These are phyloP conservation scores for Drosophila micromelanica DNA, from an alignment of 1,140 invertebrate species.

Conservation along the genomic window DNA sequence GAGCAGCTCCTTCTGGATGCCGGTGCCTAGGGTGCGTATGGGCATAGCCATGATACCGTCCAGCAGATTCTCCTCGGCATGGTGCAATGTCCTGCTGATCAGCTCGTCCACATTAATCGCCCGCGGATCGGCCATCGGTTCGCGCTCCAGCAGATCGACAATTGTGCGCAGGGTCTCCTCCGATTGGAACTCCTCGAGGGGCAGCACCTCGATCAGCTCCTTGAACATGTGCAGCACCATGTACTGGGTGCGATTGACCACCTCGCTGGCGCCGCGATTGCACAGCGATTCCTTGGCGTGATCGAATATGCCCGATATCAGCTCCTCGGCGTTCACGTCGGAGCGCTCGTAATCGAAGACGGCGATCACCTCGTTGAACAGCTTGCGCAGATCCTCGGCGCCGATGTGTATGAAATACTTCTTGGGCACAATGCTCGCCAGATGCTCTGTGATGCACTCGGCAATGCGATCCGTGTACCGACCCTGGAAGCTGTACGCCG, in stretches of 20 bases:
- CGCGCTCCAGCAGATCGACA: constrained; percentile 64
- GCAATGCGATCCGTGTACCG: constrained; percentile 69
- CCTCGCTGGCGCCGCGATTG: constrained; percentile 16
- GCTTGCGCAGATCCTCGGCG: constrained; percentile 60
- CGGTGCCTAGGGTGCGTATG: constrained; percentile 53
- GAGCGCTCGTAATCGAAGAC: constrained; percentile 72
- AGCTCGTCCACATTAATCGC: constrained; percentile 72
- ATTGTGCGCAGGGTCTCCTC: constrained; percentile 64
- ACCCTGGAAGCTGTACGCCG: constrained; percentile 75
- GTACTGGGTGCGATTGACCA: constrained; percentile 70
- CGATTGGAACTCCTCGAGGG: constrained; percentile 72
- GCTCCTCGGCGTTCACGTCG: constrained; percentile 76
- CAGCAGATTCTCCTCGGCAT: constrained; percentile 71
- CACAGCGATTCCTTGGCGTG: constrained; percentile 70
- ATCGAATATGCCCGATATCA: constrained; percentile 73
- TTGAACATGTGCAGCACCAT: constrained; percentile 72
- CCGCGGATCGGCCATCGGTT: constrained; percentile 66
- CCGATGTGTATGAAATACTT: constrained; percentile 75
- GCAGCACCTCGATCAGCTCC: constrained; percentile 74
- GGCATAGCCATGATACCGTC: constrained; percentile 72
- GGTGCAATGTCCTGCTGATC: constrained; percentile 43
- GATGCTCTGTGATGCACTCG: constrained; percentile 71
- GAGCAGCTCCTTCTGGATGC: constrained; percentile 56
- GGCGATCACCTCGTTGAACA: constrained; percentile 74
- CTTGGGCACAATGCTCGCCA: constrained; percentile 74